These are phyloP conservation scores for Macrosoma leucophasiata DNA, from an alignment of 2,888 invertebrate genomes.

Conservation along the genomic window DNA sequence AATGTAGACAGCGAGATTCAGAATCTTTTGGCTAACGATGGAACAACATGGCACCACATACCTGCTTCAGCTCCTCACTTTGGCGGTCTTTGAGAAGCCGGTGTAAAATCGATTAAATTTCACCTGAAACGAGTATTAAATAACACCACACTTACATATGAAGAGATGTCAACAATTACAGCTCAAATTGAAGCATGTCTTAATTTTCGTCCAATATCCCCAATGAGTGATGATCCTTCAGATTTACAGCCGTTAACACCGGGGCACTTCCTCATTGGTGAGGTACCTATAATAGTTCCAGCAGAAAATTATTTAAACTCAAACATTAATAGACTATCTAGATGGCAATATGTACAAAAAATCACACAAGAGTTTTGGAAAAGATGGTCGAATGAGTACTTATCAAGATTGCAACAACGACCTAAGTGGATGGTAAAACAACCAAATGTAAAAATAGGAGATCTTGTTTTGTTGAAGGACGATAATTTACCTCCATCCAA, in stretches of 20 bases:
- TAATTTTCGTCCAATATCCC: background rate
- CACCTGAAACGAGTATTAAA: slow-evolving; percentile 17
- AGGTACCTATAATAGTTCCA: slow-evolving; percentile 18
- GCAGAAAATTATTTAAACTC: slow-evolving; percentile 10
- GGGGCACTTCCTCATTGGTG: slow-evolving; percentile 22
- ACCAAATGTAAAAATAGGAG: slow-evolving; percentile 19
- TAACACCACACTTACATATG: slow-evolving; percentile 9
- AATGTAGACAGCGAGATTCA: slow-evolving; percentile 13
- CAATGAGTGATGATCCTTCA: background rate
- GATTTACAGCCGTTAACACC: slow-evolving; percentile 18
- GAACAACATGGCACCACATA: slow-evolving; percentile 17
- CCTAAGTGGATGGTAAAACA: slow-evolving; percentile 23
- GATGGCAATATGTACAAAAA: slow-evolving; percentile 28
- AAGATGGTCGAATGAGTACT: slow-evolving; percentile 28
- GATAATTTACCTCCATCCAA: slow-evolving; percentile 20
- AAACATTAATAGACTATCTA: slow-evolving; percentile 12
- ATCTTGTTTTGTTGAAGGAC: slow-evolving; percentile 23
- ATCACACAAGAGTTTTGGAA: slow-evolving; percentile 29
- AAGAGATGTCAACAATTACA: slow-evolving; percentile 13
- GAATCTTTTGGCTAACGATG: slow-evolving; percentile 14
- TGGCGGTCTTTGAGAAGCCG: slow-evolving; percentile 29
- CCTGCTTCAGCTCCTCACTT: slow-evolving; percentile 19
- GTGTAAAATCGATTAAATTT: slow-evolving; percentile 19
- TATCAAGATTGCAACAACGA: slow-evolving; percentile 24
- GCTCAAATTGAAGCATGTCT: no score